Evolutionary conservation across 1,140 invertebrate genomes (phyloP), one percentile per base, ranked within the genome.

Genomic region (Lordiphosa clarofinis): DNA sequence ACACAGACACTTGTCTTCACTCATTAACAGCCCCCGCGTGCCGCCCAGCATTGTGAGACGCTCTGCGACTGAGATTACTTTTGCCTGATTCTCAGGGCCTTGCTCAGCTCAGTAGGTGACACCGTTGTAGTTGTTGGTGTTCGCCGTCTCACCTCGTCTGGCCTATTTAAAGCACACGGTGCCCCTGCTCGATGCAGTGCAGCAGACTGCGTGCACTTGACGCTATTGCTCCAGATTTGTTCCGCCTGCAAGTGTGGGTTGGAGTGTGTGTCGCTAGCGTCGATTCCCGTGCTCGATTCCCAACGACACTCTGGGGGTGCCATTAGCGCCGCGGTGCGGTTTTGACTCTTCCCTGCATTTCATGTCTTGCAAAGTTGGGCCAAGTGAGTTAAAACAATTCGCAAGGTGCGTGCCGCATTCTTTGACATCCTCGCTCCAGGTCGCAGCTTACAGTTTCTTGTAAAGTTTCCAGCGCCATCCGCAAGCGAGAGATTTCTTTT

Each of bases 131-230:
- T 31, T 52, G 59, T 72, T 55, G 74, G 57, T 48, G 53, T 28
- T 52, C 19, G 44, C 38, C 33, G 47, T 54, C 60, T 39, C 66
- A 59, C 40, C 40, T 44, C 75, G 71, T 81, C 67, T 81, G 75
- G 61, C 76, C 75, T 67, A 81, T 75, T 69, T 59, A 40, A 48
- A 11, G 24, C 24, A 36, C 24, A n/a, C 31, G 42, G 15, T 37
- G 31, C 12, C 36, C 38, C 49, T 43, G 37, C 64, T 54, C 37
- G 56, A 55, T 69, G 66, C 46, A 49, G 57, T 72, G 73, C 59
- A 65, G 55, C 42, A 66, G 67, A 75, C 59, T 48, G 72, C 76
- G 73, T 76, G 76, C 69, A 84, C 78, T 84, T 82, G 76, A 84
- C 78, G 72, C 76, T 68, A 62, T 73, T 82, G 78, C 78, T 82